These are phyloP conservation scores for Corythoichthys haematopterus DNA, from an alignment of 2,113 vertebrate genomes.

Conservation along the genomic window DNA sequence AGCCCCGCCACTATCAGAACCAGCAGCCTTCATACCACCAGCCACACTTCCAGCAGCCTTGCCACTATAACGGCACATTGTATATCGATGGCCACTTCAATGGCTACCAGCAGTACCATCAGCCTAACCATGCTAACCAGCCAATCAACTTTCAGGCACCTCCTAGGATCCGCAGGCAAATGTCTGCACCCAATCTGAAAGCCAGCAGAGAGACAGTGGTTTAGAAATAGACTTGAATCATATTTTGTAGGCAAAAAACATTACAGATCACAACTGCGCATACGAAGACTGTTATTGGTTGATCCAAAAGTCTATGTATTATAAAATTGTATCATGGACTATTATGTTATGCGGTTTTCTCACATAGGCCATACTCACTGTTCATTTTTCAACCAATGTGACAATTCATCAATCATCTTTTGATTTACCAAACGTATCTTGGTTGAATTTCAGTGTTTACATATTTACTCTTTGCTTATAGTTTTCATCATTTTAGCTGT, in stretches of 20 bases:
- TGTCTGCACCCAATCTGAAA: constrained; percentile 95
- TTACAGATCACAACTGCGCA: constrained; percentile 68
- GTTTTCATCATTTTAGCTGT: constrained; percentile 39
- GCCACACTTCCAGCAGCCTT: constrained; percentile 55
- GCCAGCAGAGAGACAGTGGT: constrained; percentile 88
- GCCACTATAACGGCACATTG: constrained; percentile 59
- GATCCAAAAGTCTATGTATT: constrained; percentile 56
- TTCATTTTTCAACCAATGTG: constrained; percentile 41
- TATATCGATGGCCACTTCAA: constrained; percentile 52
- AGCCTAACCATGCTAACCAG: constrained; percentile 67
- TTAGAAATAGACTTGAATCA: constrained; percentile 56
- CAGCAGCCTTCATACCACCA: constrained; percentile 66
- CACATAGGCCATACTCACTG: constrained; percentile 13
- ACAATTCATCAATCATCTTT: constrained; percentile 48
- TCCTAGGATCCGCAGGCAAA: constrained; percentile 89
- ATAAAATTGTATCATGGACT: constrained; percentile 42
- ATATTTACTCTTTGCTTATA: constrained; percentile 46
- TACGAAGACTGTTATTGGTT: constrained; percentile 58
- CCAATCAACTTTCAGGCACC: constrained; percentile 79
- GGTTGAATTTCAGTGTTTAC: constrained; percentile 51
- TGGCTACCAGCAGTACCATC: constrained; percentile 62
- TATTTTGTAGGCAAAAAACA: constrained; percentile 54
- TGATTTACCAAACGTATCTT: constrained; percentile 56
- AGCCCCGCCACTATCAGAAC: constrained; percentile 73
- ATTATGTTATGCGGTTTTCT: constrained; percentile 22